phyloP scores from a whole-genome alignment of 2,113 vertebrate genomes.

The Callocephalon fimbriatum region DNA sequence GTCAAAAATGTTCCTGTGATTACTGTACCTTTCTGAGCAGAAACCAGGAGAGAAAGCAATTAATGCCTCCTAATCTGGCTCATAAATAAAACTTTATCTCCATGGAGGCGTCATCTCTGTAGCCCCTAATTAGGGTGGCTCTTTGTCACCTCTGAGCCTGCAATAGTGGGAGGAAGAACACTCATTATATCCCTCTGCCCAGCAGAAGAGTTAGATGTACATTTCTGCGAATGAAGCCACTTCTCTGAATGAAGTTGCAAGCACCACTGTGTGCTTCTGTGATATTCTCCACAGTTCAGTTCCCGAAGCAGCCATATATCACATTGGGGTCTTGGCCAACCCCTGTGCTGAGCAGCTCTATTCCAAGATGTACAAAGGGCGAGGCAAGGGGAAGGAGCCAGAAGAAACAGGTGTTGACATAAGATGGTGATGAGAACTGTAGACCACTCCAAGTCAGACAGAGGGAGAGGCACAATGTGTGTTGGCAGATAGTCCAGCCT shows the following conservation, averaged over 20 bases:
- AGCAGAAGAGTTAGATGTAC: background rate
- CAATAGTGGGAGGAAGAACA: background rate
- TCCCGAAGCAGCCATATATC: background rate
- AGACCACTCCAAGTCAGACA: slow-evolving; percentile 69
- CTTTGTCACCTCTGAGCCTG: background rate
- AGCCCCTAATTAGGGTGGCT: slow-evolving; percentile 4
- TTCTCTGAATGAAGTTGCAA: background rate
- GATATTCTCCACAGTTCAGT: background rate
- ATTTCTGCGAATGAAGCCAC: background rate
- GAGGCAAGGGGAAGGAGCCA: slow-evolving; percentile 30
- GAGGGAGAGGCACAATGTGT: slow-evolving; percentile 51
- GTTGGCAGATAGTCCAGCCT: slow-evolving; percentile 41
- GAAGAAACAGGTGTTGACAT: slow-evolving; percentile 49
- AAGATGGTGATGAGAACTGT: background rate
- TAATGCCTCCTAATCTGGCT: slow-evolving; percentile 74
- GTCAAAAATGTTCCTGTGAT: slow-evolving; percentile 76
- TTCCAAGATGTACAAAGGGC: slow-evolving; percentile 5
- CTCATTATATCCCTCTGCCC: background rate
- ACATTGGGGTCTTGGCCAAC: background rate
- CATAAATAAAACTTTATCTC: slow-evolving; percentile 73
- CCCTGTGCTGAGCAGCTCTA: background rate
- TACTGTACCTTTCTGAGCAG: slow-evolving; percentile 77
- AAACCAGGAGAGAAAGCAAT: slow-evolving; percentile 72
- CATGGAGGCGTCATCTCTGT: slow-evolving; percentile 11
- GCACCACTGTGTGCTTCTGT: background rate